These are phyloP conservation scores for Solenopsis invicta DNA, from an alignment of 1,140 invertebrate species.

Conservation along the genomic window DNA sequence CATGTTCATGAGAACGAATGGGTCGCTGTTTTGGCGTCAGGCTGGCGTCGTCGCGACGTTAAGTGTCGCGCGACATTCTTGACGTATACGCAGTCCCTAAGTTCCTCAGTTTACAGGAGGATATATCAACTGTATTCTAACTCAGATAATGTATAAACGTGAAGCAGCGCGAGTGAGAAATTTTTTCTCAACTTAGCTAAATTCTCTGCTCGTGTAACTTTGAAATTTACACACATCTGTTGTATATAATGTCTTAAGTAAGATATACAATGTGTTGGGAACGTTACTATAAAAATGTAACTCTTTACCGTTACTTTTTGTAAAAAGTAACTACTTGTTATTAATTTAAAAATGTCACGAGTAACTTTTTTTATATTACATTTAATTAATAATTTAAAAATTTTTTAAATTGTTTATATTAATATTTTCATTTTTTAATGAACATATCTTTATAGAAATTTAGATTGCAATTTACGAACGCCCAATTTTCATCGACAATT, in stretches of 20 bases:
- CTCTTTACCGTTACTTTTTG: too few species aligned
- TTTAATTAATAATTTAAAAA: too few species aligned
- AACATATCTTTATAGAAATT: too few species aligned
- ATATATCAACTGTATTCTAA: constrained; percentile 12
- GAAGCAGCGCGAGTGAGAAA: neutral
- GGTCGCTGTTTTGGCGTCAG: constrained; percentile 71
- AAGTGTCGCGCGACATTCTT: constrained; percentile 71
- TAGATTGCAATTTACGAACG: too few species aligned
- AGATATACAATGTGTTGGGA: too few species aligned
- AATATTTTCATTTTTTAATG: too few species aligned
- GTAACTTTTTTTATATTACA: too few species aligned
- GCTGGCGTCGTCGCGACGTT: constrained; percentile 69
- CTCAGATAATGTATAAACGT: constrained; percentile 23
- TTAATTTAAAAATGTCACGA: too few species aligned
- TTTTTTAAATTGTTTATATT: too few species aligned
- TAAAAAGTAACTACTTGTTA: too few species aligned
- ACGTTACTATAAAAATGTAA: too few species aligned
- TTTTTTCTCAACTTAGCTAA: constrained; percentile 1
- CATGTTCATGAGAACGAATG: constrained; percentile 75
- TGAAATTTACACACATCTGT: constrained; percentile 1
- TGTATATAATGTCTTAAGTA: neutral
- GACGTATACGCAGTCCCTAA: constrained; percentile 68
- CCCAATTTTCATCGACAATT: too few species aligned
- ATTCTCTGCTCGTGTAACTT: neutral
- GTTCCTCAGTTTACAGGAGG: constrained; percentile 64